These are phyloP conservation scores for Elephantulus edwardii DNA, from an alignment of 2,113 vertebrate genomes.

Conservation along the genomic window DNA sequence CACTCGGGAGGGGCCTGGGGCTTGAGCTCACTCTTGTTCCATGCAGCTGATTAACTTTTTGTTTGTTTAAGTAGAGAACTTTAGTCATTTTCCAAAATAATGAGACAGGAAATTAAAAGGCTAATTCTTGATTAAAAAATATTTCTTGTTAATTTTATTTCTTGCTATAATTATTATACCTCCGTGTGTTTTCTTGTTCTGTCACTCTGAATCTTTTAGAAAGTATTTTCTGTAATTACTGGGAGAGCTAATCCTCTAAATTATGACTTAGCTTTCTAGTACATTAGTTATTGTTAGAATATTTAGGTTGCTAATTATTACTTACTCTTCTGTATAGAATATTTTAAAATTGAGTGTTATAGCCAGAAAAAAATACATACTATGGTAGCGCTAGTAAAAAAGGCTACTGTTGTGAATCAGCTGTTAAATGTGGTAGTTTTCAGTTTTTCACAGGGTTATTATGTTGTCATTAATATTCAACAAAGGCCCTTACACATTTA, in stretches of 20 bases:
- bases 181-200: background rate
- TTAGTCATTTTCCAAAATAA: slow-evolving; percentile 15
- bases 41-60: background rate
- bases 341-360: slow-evolving; percentile 25
- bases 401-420: background rate
- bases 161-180: background rate
- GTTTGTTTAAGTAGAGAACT: background rate
- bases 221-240: slow-evolving; percentile 31
- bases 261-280: slow-evolving; percentile 21
- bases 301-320: background rate
- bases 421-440: slow-evolving; percentile 18
- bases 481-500: background rate
- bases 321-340: background rate
- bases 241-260: background rate
- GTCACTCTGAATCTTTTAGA: background rate
- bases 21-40: background rate
- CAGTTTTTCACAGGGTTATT: slow-evolving; percentile 13
- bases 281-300: slow-evolving; percentile 4
- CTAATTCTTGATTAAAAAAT: slow-evolving; percentile 37
- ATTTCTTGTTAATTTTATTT: background rate
- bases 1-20: background rate
- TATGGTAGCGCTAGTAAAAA: background rate
- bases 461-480: background rate
- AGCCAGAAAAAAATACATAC: slow-evolving; percentile 25
- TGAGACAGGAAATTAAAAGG: background rate